Evolutionary conservation across 1,140 invertebrate genomes (phyloP).

Genomic region (Penaeus vannamei): DNA sequence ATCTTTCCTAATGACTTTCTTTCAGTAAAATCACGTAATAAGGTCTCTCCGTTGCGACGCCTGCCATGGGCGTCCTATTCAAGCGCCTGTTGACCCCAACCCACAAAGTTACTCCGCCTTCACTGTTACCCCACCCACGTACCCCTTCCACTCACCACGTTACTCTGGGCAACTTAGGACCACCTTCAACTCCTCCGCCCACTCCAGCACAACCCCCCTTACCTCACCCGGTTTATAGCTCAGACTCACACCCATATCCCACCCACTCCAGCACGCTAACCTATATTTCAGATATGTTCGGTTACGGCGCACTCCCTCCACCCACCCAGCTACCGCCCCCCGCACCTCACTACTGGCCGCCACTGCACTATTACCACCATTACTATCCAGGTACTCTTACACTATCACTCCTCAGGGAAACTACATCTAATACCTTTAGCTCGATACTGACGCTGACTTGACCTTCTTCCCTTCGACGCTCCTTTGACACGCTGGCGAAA

Average conservation of each 20-base stretch:
- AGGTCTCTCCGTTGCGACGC: no score
- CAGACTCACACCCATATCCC: neutral
- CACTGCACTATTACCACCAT: conserved; percentile 46
- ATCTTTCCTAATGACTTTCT: no score
- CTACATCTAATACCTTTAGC: conserved; percentile 12
- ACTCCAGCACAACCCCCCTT: neutral
- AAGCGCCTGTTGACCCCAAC: no score
- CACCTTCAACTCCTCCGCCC: neutral
- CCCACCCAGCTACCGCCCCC: conserved; percentile 28
- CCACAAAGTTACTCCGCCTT: no score
- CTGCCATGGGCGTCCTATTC: no score
- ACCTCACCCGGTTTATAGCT: neutral
- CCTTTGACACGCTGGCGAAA: no score
- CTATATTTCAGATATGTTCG: conserved; percentile 49
- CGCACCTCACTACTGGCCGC: conserved; percentile 50
- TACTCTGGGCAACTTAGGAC: no score
- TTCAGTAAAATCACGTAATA: no score
- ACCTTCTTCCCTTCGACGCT: neutral
- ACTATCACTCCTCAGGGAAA: conserved; percentile 19
- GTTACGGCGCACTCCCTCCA: conserved; percentile 53
- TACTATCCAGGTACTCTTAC: conserved; percentile 42
- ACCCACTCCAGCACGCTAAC: neutral
- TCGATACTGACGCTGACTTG: neutral
- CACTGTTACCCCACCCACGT: no score
- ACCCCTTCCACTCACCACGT: no score